Base-by-base conservation (phyloP, 2,797 vertebrate genomes). In the Discoglossus pictus region DNA sequence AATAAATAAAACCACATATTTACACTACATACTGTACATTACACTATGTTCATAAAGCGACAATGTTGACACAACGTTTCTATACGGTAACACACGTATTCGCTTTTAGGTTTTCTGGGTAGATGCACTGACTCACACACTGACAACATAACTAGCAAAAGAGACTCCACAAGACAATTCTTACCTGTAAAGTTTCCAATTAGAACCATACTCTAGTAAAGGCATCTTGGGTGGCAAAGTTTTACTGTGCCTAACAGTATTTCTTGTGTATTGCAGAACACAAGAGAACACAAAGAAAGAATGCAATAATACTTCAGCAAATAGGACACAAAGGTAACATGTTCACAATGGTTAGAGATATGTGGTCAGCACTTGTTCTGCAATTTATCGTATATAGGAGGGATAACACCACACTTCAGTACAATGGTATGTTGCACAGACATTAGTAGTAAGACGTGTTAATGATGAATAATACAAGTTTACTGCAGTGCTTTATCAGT, bases 171-270 rank as follows among this genome's bases (percentile, higher is more conserved):
- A 54, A 56, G 39, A 67, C 1, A 74, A 39, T 61, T 81, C 93
- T 95, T 93, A 94, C 93, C 93, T 97, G 92, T 93, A 94, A 51
- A 93, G 87, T 80, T 90, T 90, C 90, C 93, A 96, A 85, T 91
- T 88, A 89, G 90, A 92, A 89, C 91, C 84, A 56, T 91, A 96
- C 81, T 91, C 89, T 92, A 96, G 89, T 73, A 97, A 92, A 87
- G 92, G 92, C 94, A 96, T 94, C 93, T 92, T 94, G 78, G 92
- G 93, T 72, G 92, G 93, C 68, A 97, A 90, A 71, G 89, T 93
- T 90, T 92, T 92, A 93, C 80, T 92, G 83, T 89, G 81, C 86
- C 91, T 94, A 94, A 87, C 78, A 91, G 90, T 74, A 79, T 83
- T 88, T 91, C 94, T 94, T 88, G 75, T 87, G 75, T 76, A 16